Percentiles rank a stretch among this genome's conserved stretches.
Conservation (phyloP, 2,888 invertebrate species). For the Diarsia dahlii region DNA sequence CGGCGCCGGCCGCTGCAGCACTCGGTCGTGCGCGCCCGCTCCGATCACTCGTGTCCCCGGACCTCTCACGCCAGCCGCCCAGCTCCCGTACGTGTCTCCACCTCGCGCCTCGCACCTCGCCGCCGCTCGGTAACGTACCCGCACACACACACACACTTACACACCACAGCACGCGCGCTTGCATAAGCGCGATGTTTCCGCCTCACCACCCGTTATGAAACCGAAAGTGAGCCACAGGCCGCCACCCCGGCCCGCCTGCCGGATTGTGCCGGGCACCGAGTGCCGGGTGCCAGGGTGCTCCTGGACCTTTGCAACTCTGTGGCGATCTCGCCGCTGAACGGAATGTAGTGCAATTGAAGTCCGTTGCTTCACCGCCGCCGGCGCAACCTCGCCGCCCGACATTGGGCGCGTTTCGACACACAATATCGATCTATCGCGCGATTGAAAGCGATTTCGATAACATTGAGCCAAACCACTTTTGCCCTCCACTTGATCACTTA, state of each 20-base stretch:
- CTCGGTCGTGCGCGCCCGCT: slow-evolving; percentile 82
- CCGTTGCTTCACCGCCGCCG: slow-evolving; percentile 71
- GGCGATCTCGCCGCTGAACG: background rate
- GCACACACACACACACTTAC: slow-evolving; percentile 67
- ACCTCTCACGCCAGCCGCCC: slow-evolving; percentile 63
- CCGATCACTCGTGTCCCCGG: slow-evolving; percentile 81
- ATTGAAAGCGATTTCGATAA: slow-evolving; percentile 80
- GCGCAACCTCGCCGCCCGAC: slow-evolving; percentile 75
- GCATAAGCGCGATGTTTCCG: slow-evolving; percentile 71
- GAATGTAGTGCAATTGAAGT: slow-evolving; percentile 58
- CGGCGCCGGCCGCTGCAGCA: slow-evolving; percentile 72
- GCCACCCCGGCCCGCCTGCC: background rate
- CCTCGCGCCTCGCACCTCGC: slow-evolving; percentile 36
- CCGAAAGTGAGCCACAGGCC: slow-evolving; percentile 51
- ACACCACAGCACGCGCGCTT: slow-evolving; percentile 63
- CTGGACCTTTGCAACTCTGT: background rate
- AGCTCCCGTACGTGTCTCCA: slow-evolving; percentile 72
- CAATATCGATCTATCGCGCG: slow-evolving; percentile 66
- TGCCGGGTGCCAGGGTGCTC: slow-evolving; percentile 2
- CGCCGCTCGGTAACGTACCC: slow-evolving; percentile 80
- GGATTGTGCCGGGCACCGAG: background rate
- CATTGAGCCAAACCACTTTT: slow-evolving; percentile 67
- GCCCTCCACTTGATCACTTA: slow-evolving; percentile 18
- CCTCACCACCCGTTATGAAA: slow-evolving; percentile 68
- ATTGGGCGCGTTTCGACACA: slow-evolving; percentile 78